These are phyloP conservation scores for Punctoribates punctum DNA, from an alignment of 2,888 invertebrate genomes.

Conservation along the genomic window DNA sequence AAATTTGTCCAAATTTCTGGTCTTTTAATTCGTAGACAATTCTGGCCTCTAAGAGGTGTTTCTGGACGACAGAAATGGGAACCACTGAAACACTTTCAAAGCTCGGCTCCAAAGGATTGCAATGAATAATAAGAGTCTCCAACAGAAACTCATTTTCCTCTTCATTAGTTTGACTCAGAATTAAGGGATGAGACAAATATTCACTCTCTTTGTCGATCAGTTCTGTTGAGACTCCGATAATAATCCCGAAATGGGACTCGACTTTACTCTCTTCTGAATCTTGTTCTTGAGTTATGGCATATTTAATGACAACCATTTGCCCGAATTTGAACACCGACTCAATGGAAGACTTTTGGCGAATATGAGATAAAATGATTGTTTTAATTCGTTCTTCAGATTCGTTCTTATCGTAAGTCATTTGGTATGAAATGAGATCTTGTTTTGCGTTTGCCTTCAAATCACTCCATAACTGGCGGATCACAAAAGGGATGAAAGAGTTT, in stretches of 20 bases:
- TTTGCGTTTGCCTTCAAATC: not conserved
- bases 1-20: not conserved
- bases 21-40: not conserved
- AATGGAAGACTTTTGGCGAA: not conserved
- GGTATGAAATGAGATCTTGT: not conserved
- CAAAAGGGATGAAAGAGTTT: not conserved
- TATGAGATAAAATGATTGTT: not conserved
- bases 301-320: not conserved
- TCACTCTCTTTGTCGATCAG: not conserved
- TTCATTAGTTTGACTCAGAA: not conserved
- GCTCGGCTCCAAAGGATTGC: not conserved
- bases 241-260: not conserved
- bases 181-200: not conserved
- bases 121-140: not conserved
- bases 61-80: not conserved
- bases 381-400: not conserved
- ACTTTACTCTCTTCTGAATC: not conserved
- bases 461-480: not conserved
- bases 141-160: not conserved
- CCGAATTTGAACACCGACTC: not conserved
- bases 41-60: not conserved
- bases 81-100: not conserved
- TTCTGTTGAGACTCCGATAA: not conserved
- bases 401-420: not conserved
- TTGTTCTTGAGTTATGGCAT: no score